Base-by-base conservation (phyloP, 2,797 vertebrate species). In the Argya squamiceps region DNA sequence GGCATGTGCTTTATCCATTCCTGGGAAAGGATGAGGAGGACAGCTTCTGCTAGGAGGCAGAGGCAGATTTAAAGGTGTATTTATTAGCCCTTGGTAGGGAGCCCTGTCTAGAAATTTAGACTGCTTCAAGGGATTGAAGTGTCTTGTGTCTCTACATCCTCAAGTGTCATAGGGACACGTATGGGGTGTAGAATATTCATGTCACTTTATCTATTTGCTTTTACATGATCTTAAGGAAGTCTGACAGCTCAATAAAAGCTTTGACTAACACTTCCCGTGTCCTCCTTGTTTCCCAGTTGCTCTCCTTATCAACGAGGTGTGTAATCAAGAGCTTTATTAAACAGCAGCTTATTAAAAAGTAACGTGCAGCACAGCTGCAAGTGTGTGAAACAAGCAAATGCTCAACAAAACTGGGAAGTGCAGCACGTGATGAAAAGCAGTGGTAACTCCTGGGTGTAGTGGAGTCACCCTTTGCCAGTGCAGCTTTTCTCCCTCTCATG, bases 291-390 rank as follows among this genome's bases (percentile, higher is more conserved):
- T 95, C 80, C 79, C 44, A 37, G 63, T 91, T 11, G 16, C 44
- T 12, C 41, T 88, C 65, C 68, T 86, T 92, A 81, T 90, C 89
- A 70, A 76, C 86, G 59, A 92, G 56, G 67, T 94, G 59, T 88
- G 41, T 76, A 87, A 92, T 65, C 78, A 87, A 91, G 64, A 34
- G 36, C 60, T 77, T 82, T 24, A 79, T 74, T 96, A 64, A 88
- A 59, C 39, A 92, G 64, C 67, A 46, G 37, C 74, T 87, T 84
- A 86, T 94, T 92, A 84, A 92, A 78, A 82, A 69, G 50, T 70
- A 86, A 46, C 11, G 2, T 77, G 73, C 52, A 52, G 30, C 70
- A 84, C 59, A 74, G 64, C 56, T 74, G 63, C 63, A 63, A 82
- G 49, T 29, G 16, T 64, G 30, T 64, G 74, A 82, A 89, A 67